phyloP scores from a whole-genome alignment of 23 tunicate genomes.

The Ascidia mentula region DNA sequence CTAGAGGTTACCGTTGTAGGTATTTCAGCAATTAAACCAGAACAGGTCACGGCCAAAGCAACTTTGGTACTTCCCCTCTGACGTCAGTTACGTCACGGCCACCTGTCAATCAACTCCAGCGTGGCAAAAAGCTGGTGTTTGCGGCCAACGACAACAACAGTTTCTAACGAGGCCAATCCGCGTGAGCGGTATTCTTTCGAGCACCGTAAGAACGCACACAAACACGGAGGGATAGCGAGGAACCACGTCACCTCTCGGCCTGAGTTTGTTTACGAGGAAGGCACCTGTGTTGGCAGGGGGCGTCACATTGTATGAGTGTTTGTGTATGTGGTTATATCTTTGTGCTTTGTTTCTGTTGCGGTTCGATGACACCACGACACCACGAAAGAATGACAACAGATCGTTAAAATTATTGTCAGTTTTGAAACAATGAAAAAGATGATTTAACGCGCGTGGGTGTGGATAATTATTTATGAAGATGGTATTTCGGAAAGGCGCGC shows the following conservation, averaged over 20 bases:
- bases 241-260: not conserved
- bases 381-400: too few species aligned
- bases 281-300: not conserved
- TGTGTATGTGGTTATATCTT: not conserved
- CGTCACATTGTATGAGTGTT: not conserved
- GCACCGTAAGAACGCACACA: not conserved
- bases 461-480: too few species aligned
- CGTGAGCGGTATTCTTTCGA: not conserved
- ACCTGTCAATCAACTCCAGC: not conserved
- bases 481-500: too few species aligned
- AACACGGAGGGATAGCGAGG: not conserved
- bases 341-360: conserved; percentile 4
- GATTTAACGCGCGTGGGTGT: too few species aligned
- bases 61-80: not conserved
- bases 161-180: not conserved
- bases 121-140: not conserved
- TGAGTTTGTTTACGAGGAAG: not conserved
- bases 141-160: not conserved
- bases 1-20: too few species aligned
- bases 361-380: too few species aligned
- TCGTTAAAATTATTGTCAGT: too few species aligned
- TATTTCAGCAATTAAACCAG: too few species aligned
- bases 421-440: too few species aligned
- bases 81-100: not conserved
- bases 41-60: not conserved